A percentile compares a stretch with the other conserved stretches of the same genome.
These are phyloP conservation scores for Gymnoscopelus braueri DNA, from an alignment of 2,797 vertebrate genomes.

Conservation along the genomic window DNA sequence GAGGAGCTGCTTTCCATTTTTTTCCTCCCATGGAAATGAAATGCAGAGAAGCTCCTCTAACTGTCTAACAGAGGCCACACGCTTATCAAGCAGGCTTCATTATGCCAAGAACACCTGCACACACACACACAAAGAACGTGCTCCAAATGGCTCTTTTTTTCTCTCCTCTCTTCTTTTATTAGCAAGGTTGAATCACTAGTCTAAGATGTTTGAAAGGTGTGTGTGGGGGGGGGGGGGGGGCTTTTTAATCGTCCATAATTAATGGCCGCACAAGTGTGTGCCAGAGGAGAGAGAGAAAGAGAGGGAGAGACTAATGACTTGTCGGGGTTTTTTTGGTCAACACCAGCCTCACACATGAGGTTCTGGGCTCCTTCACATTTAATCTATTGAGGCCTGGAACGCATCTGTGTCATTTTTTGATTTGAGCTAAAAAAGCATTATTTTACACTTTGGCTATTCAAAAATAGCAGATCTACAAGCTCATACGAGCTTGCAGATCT, in stretches of 20 bases:
- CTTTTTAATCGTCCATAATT: conserved; percentile 71
- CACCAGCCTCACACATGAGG: conserved; percentile 42
- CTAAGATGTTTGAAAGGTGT: conserved; percentile 53
- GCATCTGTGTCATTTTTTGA: too few species aligned
- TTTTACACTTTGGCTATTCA: too few species aligned
- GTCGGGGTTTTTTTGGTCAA: conserved; percentile 48
- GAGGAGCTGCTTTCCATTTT: conserved; percentile 38
- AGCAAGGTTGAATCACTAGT: conserved; percentile 43
- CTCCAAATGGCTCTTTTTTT: conserved; percentile 40
- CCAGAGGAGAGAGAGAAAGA: conserved; percentile 19
- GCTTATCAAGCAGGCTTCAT: conserved; percentile 48
- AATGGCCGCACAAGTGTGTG: conserved; percentile 67
- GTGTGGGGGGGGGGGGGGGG: background rate
- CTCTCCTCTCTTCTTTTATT: conserved; percentile 18
- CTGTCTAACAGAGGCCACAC: conserved; percentile 38
- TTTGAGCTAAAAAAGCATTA: too few species aligned
- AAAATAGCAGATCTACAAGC: too few species aligned
- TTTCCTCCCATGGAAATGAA: conserved; percentile 42
- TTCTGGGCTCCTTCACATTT: conserved; percentile 39
- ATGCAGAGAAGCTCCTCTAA: conserved; percentile 30
- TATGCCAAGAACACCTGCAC: conserved; percentile 65
- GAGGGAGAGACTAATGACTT: conserved; percentile 52
- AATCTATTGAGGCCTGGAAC: too few species aligned
- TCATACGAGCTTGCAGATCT: too few species aligned
- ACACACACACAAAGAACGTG: conserved; percentile 48